Evolutionary conservation across 2,113 vertebrate species (phyloP), one percentile per base, ranked within the genome.

Genomic region (Dermatemys mawii): DNA sequence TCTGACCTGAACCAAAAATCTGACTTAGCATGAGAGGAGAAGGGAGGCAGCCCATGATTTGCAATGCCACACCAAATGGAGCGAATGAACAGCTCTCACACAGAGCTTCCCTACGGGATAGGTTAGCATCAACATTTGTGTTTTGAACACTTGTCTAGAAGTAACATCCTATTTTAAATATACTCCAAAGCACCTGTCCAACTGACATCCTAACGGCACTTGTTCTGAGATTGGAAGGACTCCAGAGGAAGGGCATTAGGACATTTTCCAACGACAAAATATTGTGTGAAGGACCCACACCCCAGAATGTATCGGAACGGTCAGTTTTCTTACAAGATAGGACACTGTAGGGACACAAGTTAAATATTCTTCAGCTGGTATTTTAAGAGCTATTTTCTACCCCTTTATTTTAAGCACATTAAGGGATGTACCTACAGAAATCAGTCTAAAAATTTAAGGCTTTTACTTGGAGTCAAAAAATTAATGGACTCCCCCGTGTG

Each of bases 331-430:
- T 32, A 63, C 60, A 63, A 35, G 32, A 13, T 10, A 67, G 63
- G 35, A n/a, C 35, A 67, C 8, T 32, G 63, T n/a, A 19, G 14
- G 17, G 35, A 67, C 63, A n/a, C 32, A n/a, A n/a, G 32, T 63
- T 35, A 75, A 75, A 75, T 44, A 75, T 13, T 26, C 38, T 44
- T 26, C 38, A 92, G 84, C 49, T 82, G 80, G 91, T 90, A 93
- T 93, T 60, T 55, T 70, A 44, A 83, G 88, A 94, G 90, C 84
- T 90, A 93, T 95, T 96, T 97, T 82, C 92, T 86, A 88, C 86
- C 89, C 95, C 49, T 91, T 93, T 49, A 86, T 50, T 79, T 83
- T 50, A 87, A 91, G 24, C 60, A 81, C 41, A 86, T 94, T 48
- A 84, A 95, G 54, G 79, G 73, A 86, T 49, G 81, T 96, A 2